Evolutionary conservation across 2,113 vertebrate genomes (phyloP).

Genomic region (Centropus bengalensis): DNA sequence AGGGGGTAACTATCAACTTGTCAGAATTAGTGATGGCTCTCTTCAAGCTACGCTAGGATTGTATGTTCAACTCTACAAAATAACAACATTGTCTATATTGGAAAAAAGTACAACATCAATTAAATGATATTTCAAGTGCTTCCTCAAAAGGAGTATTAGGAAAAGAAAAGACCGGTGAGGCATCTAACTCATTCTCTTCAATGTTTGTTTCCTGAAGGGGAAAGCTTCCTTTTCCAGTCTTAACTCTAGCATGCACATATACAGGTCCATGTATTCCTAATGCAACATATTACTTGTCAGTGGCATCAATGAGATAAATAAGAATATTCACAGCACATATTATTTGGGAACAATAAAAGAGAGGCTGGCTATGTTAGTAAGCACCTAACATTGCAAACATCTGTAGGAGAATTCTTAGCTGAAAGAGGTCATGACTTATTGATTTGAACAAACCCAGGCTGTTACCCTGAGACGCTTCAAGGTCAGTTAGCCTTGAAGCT

Average conservation of each 20-base stretch:
- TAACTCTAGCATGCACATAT: neutral
- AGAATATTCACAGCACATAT: neutral
- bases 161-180: neutral
- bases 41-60: neutral
- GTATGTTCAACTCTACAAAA: neutral
- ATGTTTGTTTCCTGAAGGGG: neutral
- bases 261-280: neutral
- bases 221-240: neutral
- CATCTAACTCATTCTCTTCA: neutral
- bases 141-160: neutral
- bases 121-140: neutral
- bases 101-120: neutral
- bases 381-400: neutral
- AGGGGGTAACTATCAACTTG: neutral
- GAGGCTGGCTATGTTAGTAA: neutral
- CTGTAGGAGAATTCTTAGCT: no score
- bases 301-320: neutral
- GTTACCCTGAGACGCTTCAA: no score
- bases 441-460: no score
- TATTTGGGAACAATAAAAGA: neutral
- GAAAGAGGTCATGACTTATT: no score
- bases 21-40: neutral
- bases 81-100: accelerated
- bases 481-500: no score
- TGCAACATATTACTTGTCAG: neutral